These are phyloP conservation scores for Scaptomyza reducta DNA, from an alignment of 2,888 invertebrate species.

Conservation along the genomic window DNA sequence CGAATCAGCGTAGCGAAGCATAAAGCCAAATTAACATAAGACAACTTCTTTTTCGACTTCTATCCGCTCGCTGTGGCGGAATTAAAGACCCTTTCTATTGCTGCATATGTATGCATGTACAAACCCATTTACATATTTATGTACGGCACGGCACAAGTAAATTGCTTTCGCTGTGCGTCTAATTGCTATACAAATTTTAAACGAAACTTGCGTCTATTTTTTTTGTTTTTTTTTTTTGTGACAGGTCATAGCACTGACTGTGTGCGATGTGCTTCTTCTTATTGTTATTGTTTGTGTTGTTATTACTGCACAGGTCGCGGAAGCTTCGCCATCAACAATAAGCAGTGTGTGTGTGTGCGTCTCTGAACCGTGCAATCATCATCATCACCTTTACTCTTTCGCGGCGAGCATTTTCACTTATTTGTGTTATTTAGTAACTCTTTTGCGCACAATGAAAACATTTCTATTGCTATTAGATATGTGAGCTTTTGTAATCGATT, in stretches of 20 bases:
- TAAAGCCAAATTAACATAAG: slow-evolving; percentile 77
- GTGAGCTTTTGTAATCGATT: not conserved
- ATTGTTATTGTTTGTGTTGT: slow-evolving; percentile 20
- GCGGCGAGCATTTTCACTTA: not conserved
- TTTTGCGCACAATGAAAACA: not conserved
- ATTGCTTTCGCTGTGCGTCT: slow-evolving; percentile 71
- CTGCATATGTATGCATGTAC: slow-evolving; percentile 23
- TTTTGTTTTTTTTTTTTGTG: slow-evolving; percentile 44
- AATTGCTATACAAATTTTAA: slow-evolving; percentile 74
- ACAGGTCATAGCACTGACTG: slow-evolving; percentile 58
- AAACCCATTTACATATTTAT: not conserved
- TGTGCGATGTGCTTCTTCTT: slow-evolving; percentile 11
- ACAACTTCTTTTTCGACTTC: slow-evolving; percentile 72
- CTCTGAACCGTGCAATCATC: slow-evolving; percentile 48
- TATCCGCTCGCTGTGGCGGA: slow-evolving; percentile 59
- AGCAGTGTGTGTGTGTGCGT: slow-evolving; percentile 11
- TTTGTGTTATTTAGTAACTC: not conserved
- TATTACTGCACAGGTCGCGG: slow-evolving; percentile 34
- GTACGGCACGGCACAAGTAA: slow-evolving; percentile 43
- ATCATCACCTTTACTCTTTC: slow-evolving; percentile 26
- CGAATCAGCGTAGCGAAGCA: slow-evolving; percentile 79
- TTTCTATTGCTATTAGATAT: not conserved
- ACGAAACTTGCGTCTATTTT: slow-evolving; percentile 30
- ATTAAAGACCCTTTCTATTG: slow-evolving; percentile 73
- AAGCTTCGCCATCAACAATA: slow-evolving; percentile 38